Conservation (phyloP, 2,888 invertebrate genomes). For the Daptonema setosum region DNA sequence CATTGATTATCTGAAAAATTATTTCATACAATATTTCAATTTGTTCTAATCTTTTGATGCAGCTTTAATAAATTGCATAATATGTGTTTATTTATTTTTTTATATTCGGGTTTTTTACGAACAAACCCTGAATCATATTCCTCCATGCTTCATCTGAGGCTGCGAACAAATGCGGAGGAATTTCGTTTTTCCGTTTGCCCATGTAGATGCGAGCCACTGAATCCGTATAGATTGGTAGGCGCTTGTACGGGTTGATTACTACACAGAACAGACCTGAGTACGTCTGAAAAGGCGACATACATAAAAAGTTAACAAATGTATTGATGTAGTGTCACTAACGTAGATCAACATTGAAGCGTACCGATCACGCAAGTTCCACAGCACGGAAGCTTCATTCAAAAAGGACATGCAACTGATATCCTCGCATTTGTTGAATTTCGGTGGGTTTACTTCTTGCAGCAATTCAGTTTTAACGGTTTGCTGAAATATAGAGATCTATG, state of each 20-base stretch:
- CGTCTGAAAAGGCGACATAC: background rate
- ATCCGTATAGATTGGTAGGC: constrained; percentile 33
- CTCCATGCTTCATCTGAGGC: constrained; percentile 98
- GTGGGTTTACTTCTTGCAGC: constrained; percentile 82
- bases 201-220: constrained; percentile 88
- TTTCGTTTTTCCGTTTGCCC: constrained; percentile 95
- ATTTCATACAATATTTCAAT: too few species aligned
- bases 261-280: constrained; percentile 3
- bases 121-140: constrained; percentile 88
- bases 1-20: constrained; percentile 70
- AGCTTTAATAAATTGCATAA: too few species aligned
- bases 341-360: constrained; percentile 66
- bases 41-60: too few species aligned
- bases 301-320: background rate
- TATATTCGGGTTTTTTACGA: too few species aligned
- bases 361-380: constrained; percentile 90
- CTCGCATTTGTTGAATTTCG: constrained; percentile 75
- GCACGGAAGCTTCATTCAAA: constrained; percentile 89
- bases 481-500: too few species aligned
- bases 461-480: constrained; percentile 55
- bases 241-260: constrained; percentile 4
- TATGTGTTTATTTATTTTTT: too few species aligned
- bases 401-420: constrained; percentile 46
- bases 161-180: constrained; percentile 96
- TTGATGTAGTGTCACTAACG: background rate